Evolutionary conservation across 1,140 invertebrate genomes (phyloP).

Genomic region (Caerostris darwini): DNA sequence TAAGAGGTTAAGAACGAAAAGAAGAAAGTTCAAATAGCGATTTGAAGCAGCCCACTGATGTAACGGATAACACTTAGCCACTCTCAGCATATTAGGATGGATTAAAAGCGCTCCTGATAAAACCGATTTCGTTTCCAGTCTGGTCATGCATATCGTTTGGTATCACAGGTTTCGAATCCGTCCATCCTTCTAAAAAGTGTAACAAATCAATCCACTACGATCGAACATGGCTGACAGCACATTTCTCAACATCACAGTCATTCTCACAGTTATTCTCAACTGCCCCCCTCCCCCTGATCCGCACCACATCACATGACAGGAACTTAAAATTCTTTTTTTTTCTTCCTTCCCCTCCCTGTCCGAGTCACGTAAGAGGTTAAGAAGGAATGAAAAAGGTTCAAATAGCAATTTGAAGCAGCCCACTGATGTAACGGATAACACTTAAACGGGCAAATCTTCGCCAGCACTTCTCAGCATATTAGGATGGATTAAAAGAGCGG

Average conservation of each 20-base stretch:
- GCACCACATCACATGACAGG: neutral
- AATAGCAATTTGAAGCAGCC: neutral
- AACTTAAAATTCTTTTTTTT: neutral
- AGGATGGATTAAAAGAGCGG: neutral
- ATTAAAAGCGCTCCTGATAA: neutral
- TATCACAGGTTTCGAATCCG: neutral
- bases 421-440: slow-evolving; percentile 6
- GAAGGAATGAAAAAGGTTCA: neutral
- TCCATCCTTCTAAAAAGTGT: too few relatives aligned
- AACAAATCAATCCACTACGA: too few relatives aligned
- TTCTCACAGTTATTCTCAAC: too few relatives aligned
- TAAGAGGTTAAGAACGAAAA: slow-evolving; percentile 19
- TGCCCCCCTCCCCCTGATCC: neutral
- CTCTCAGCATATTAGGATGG: neutral
- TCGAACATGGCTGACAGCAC: too few relatives aligned
- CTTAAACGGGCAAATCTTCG: neutral
- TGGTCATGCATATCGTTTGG: neutral
- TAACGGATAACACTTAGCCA: neutral
- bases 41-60: neutral
- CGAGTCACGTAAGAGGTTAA: slow-evolving; percentile 25
- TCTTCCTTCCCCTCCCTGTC: neutral
- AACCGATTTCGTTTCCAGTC: neutral
- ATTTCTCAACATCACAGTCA: too few relatives aligned
- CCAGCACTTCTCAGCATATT: neutral
- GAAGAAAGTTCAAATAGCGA: slow-evolving; percentile 22